These are phyloP conservation scores for Platyura marginata DNA, from an alignment of 1,140 invertebrate genomes.

Conservation along the genomic window DNA sequence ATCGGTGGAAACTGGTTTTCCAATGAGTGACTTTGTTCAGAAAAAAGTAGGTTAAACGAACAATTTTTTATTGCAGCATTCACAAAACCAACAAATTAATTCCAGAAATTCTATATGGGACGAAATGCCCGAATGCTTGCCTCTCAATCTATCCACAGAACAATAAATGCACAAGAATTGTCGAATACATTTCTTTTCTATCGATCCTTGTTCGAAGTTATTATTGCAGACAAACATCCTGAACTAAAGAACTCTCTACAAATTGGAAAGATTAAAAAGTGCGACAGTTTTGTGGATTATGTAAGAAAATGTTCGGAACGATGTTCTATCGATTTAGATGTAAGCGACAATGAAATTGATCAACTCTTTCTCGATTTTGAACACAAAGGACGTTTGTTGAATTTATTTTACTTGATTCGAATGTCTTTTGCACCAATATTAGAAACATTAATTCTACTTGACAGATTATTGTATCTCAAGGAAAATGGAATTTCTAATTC, in stretches of 20 bases:
- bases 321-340: slow-evolving; percentile 21
- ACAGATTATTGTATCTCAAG: slow-evolving; percentile 60
- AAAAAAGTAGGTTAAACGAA: too few species aligned
- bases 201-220: slow-evolving; percentile 50
- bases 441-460: slow-evolving; percentile 68
- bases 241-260: slow-evolving; percentile 14
- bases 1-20: slow-evolving; percentile 31
- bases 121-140: slow-evolving; percentile 69
- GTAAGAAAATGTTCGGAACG: slow-evolving; percentile 31
- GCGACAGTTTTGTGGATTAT: slow-evolving; percentile 41
- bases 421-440: slow-evolving; percentile 64
- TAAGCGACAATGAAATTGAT: slow-evolving; percentile 14
- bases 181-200: slow-evolving; percentile 46
- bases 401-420: slow-evolving; percentile 65
- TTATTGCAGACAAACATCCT: slow-evolving; percentile 24
- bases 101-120: slow-evolving; percentile 32
- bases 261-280: slow-evolving; percentile 26
- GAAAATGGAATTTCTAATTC: slow-evolving; percentile 42
- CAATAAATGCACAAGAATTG: slow-evolving; percentile 31
- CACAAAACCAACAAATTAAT: neutral
- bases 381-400: slow-evolving; percentile 38
- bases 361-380: slow-evolving; percentile 22
- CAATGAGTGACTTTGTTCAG: slow-evolving; percentile 41
- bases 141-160: slow-evolving; percentile 52
- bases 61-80: too few species aligned